These are phyloP conservation scores for Cyprichromis sp. DNA, from an alignment of 2,113 vertebrate genomes.

Conservation along the genomic window DNA sequence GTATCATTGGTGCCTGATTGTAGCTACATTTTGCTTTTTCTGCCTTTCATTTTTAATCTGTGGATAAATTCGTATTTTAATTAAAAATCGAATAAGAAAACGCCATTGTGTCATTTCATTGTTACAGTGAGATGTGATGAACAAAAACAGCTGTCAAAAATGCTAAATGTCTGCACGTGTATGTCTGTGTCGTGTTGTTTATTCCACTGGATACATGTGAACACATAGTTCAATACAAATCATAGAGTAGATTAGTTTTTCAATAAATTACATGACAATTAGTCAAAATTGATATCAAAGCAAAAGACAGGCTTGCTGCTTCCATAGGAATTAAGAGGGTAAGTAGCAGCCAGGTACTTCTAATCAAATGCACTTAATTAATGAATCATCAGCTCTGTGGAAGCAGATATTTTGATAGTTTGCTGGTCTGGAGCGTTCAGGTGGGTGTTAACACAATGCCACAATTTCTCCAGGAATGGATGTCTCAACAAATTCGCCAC, in stretches of 20 bases:
- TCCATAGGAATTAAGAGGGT: background rate
- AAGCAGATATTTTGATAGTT: background rate
- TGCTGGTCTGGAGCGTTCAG: background rate
- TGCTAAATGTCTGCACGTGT: background rate
- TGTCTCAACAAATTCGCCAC: background rate
- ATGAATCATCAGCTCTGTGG: background rate
- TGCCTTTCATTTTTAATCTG: conserved; percentile 77
- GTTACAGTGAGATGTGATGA: background rate
- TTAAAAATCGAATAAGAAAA: conserved; percentile 71
- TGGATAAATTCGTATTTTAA: conserved; percentile 79
- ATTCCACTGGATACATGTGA: background rate
- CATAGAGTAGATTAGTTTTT: background rate
- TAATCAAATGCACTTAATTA: background rate
- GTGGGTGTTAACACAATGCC: background rate
- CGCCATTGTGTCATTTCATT: background rate
- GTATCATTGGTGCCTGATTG: conserved; percentile 79
- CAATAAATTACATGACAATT: background rate
- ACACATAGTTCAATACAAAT: background rate
- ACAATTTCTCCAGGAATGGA: background rate
- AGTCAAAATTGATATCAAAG: background rate
- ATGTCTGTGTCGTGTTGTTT: fast-evolving
- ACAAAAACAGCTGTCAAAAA: background rate
- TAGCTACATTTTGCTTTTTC: conserved; percentile 78
- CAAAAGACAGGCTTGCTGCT: background rate
- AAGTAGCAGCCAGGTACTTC: background rate